These are phyloP conservation scores for Tethea ocularis DNA, from an alignment of 2,888 invertebrate genomes.

Conservation along the genomic window DNA sequence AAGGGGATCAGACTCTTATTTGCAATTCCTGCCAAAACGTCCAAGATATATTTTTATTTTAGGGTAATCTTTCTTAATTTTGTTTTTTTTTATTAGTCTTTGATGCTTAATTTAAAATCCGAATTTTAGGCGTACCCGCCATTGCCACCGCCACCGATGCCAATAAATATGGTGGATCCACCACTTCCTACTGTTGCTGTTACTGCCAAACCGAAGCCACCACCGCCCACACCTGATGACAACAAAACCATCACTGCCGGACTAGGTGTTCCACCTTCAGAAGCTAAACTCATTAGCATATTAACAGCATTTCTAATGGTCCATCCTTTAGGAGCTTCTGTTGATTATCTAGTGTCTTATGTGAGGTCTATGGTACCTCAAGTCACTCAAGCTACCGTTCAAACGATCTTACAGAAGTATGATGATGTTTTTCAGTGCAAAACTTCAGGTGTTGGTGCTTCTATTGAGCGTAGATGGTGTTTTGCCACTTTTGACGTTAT, in stretches of 20 bases:
- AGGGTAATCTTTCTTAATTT: no score
- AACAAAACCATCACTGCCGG: conserved; percentile 21
- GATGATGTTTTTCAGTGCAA: conserved; percentile 55
- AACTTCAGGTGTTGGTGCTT: conserved; percentile 53
- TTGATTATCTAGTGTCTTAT: conserved; percentile 66
- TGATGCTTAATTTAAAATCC: neutral
- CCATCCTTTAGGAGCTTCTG: conserved; percentile 64
- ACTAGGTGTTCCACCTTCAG: conserved; percentile 43
- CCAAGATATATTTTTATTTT: no score
- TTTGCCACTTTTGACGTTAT: conserved; percentile 58
- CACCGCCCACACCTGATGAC: conserved; percentile 43
- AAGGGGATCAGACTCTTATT: no score
- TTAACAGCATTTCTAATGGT: conserved; percentile 69
- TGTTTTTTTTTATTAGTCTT: no score
- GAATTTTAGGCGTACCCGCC: conserved; percentile 37
- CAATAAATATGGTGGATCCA: conserved; percentile 27
- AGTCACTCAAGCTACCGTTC: conserved; percentile 48
- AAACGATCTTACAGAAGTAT: conserved; percentile 54
- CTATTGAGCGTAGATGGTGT: conserved; percentile 59
- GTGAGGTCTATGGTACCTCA: conserved; percentile 58
- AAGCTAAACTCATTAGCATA: conserved; percentile 70
- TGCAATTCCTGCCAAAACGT: no score
- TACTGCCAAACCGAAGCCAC: conserved; percentile 27
- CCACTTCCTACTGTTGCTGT: conserved; percentile 24
- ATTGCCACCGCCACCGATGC: conserved; percentile 37